Base-by-base conservation (phyloP, 2,113 vertebrate genomes). In the Hydropotes inermis region DNA sequence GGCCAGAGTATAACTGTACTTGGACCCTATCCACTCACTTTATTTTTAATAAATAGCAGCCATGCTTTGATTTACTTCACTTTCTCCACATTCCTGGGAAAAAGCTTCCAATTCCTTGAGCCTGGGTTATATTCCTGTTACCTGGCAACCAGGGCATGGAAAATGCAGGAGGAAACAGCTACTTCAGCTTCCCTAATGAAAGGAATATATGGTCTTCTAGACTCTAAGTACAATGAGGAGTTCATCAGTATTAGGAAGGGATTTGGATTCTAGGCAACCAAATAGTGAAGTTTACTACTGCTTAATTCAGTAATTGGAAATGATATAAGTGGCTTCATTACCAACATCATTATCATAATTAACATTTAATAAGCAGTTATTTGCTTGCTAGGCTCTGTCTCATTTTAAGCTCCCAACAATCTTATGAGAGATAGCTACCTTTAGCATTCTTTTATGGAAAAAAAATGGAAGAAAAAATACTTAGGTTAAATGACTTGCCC, bases 221-320 rank as follows among this genome's bases (percentile, higher is more conserved):
- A 79, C 94, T 90, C 36, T 52, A 19, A 6, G 54, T 55, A 39
- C 85, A 84, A 55, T 55, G 17, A 93, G 64, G 39, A 95, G 7
- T 36, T 52, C n/a, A 58, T 96, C 60, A 70, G 52, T 76, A 88
- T 64, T 76, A 67, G 78, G 36, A 86, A 84, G 9, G 6, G 17
- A 47, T 61, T 81, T 92, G 33, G 57, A 94, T 87, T 90, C 28
- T 88, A n/a, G 47, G 43, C 52, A 96, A 27, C 36, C 36, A 54
- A 45, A 83, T 39, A 57, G 27, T 87, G 45, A 74, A 78, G 60
- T 92, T 95, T 58, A 36, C 78, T 82, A 45, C 7, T 55, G 2
- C 61, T 97, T 95, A 89, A 89, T 92, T 95, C 67, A 84, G 39
- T 61, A 90, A 90, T 54, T 61, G 74, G 23, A 55, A 28, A 87